These are phyloP conservation scores for Poeciliopsis gracilis DNA, from an alignment of 2,797 vertebrate genomes.

Conservation along the genomic window DNA sequence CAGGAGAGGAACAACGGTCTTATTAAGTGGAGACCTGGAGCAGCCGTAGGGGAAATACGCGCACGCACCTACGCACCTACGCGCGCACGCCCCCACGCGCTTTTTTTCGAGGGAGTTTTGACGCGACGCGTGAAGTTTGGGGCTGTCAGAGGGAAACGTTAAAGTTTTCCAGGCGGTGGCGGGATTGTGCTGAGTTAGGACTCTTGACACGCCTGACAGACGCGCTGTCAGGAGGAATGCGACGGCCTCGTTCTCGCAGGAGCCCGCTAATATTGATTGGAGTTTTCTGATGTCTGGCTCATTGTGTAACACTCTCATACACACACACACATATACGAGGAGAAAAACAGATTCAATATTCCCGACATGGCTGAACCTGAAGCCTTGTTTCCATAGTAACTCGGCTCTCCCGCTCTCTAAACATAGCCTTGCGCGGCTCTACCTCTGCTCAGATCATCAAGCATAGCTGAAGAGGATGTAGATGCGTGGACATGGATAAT, in stretches of 20 bases:
- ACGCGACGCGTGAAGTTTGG: conserved; percentile 55
- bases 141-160: conserved; percentile 47
- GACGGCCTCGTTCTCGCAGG: conserved; percentile 55
- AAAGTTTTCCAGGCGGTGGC: conserved; percentile 32
- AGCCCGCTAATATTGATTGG: conserved; percentile 68
- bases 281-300: conserved; percentile 74
- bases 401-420: conserved; percentile 69
- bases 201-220: conserved; percentile 59
- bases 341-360: conserved; percentile 74
- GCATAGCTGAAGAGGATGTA: conserved; percentile 70
- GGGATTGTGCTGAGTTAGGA: conserved; percentile 57
- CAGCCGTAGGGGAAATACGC: conserved; percentile 70
- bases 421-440: conserved; percentile 73
- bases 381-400: conserved; percentile 83
- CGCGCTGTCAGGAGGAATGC: conserved; percentile 62
- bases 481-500: conserved; percentile 62
- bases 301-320: conserved; percentile 67
- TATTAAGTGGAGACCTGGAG: conserved; percentile 81
- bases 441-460: conserved; percentile 75
- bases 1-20: conserved; percentile 76
- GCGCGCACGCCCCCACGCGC: conserved; percentile 8
- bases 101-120: conserved; percentile 50
- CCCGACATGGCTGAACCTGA: conserved; percentile 76
- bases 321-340: conserved; percentile 1
- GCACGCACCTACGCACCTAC: conserved; percentile 64